These are phyloP conservation scores for Acronicta aceris DNA, from an alignment of 2,888 invertebrate species.

Conservation along the genomic window DNA sequence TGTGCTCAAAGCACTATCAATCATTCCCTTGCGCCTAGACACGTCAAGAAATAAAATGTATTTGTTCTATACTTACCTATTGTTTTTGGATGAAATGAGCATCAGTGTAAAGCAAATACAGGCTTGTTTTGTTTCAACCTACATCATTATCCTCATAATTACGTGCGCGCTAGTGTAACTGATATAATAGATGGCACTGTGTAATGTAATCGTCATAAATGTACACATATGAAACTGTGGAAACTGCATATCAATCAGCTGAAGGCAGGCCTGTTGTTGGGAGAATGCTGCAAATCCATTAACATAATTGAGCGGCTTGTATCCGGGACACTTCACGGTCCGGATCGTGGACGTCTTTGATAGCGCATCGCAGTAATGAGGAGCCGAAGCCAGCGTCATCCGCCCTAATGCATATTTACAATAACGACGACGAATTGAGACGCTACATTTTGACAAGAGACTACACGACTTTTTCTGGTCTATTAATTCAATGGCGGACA, in stretches of 20 bases:
- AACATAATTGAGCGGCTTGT: conserved; percentile 86
- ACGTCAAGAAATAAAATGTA: conserved; percentile 81
- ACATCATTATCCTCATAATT: conserved; percentile 47
- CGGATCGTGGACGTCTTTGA: conserved; percentile 82
- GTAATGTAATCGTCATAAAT: conserved; percentile 63
- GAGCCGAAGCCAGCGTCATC: conserved; percentile 72
- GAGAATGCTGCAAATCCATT: conserved; percentile 80
- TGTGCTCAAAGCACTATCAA: conserved; percentile 86
- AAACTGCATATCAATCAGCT: conserved; percentile 75
- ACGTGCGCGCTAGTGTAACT: conserved; percentile 43
- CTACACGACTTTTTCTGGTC: conserved; percentile 66
- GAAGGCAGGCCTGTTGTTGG: conserved; percentile 73
- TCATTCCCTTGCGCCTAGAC: conserved; percentile 79
- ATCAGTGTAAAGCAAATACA: conserved; percentile 57
- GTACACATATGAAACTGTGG: conserved; percentile 58
- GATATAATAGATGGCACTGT: conserved; percentile 52
- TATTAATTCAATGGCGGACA: conserved; percentile 67
- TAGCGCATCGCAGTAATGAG: conserved; percentile 81
- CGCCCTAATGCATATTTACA: conserved; percentile 84
- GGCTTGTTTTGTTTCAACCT: conserved; percentile 41
- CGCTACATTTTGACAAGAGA: conserved; percentile 65
- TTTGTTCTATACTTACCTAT: conserved; percentile 76
- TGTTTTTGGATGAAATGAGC: conserved; percentile 80
- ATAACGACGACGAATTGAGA: conserved; percentile 66
- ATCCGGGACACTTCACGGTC: conserved; percentile 81